Conservation (phyloP, 2,888 invertebrate genomes). For the Harpalus rubripes region DNA sequence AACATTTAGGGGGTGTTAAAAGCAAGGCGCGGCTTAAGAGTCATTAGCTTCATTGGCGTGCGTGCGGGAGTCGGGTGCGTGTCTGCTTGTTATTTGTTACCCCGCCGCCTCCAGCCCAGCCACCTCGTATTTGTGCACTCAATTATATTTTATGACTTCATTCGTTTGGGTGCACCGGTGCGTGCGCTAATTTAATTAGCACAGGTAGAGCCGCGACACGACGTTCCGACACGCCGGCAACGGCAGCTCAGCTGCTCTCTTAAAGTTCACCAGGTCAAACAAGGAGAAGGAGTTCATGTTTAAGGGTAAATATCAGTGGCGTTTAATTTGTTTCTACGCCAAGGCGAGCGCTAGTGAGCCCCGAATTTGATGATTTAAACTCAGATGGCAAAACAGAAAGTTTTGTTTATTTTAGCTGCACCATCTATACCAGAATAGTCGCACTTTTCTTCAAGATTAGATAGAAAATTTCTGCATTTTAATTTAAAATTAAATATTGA, state of each 20-base stretch:
- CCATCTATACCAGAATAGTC: too few relatives aligned
- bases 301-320: too few relatives aligned
- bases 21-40: conserved; percentile 67
- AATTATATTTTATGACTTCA: conserved; percentile 73
- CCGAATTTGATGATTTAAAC: too few relatives aligned
- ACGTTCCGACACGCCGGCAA: background rate
- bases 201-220: conserved; percentile 51
- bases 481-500: too few relatives aligned
- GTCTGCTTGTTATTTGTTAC: conserved; percentile 71
- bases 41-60: conserved; percentile 70
- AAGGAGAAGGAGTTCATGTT: too few relatives aligned
- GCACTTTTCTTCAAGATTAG: too few relatives aligned
- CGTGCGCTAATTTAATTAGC: conserved; percentile 72
- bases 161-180: conserved; percentile 71
- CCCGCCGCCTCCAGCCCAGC: conserved; percentile 35
- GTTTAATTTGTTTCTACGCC: too few relatives aligned
- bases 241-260: conserved; percentile 6
- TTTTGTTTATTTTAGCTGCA: too few relatives aligned
- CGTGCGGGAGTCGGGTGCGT: conserved; percentile 68
- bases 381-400: too few relatives aligned
- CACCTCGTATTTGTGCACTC: conserved; percentile 70
- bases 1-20: background rate
- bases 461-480: too few relatives aligned
- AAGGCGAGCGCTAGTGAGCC: too few relatives aligned
- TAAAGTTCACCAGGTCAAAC: conserved; percentile 1